A percentile compares a stretch with the other conserved stretches of the same genome.
phyloP scores from a whole-genome alignment of 2,797 vertebrate genomes.

The Capromys pilorides region DNA sequence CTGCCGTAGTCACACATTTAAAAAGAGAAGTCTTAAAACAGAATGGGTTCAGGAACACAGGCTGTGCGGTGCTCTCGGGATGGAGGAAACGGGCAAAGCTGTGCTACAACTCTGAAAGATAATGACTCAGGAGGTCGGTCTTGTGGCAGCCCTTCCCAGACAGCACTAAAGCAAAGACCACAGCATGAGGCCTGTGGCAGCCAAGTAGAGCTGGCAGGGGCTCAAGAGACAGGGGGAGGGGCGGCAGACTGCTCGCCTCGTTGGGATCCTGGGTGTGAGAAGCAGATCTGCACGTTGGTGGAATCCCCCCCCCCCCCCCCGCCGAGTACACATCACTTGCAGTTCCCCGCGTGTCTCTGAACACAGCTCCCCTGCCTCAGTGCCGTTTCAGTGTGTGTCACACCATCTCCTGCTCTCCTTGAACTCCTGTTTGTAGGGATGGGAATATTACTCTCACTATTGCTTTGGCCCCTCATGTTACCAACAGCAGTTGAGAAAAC shows the following conservation, averaged over 20 bases:
- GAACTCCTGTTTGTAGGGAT: not conserved
- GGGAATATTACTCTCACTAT: not conserved
- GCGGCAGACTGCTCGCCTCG: not conserved
- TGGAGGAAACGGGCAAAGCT: not conserved
- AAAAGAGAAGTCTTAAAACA: not conserved
- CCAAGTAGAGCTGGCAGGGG: not conserved
- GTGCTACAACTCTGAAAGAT: not conserved
- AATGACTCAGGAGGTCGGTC: not conserved
- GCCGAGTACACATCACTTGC: not conserved
- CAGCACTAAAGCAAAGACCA: not conserved
- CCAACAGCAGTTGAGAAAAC: not conserved
- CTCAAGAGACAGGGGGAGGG: not conserved
- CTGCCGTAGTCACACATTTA: not conserved
- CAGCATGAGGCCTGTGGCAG: not conserved
- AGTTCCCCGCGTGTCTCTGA: not conserved
- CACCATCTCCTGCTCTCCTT: not conserved
- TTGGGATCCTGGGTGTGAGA: not conserved
- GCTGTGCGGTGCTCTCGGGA: not conserved
- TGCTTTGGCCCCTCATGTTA: slow-evolving; percentile 15
- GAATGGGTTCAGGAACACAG: not conserved
- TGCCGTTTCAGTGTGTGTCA: not conserved
- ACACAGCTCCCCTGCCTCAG: not conserved
- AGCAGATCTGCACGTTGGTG: not conserved
- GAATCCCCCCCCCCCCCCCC: not conserved
- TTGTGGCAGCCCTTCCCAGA: not conserved